phyloP scores from a whole-genome alignment of 2,888 invertebrate species.

The Plemyria rubiginata region DNA sequence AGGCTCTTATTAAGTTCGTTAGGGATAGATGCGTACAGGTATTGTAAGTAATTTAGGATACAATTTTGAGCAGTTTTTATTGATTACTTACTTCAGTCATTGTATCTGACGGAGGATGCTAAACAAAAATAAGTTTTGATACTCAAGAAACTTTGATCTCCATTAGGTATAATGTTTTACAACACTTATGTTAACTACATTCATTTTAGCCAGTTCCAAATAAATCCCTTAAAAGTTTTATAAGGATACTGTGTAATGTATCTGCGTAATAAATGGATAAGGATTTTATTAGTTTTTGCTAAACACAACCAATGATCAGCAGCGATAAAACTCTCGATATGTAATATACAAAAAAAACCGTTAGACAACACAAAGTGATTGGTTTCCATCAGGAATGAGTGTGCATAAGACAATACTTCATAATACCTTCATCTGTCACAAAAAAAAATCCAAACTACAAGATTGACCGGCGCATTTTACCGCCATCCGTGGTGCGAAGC shows the following conservation, averaged over 20 bases:
- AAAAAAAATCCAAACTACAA: slow-evolving; percentile 16
- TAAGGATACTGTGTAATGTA: not conserved
- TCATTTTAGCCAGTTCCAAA: too few relatives aligned
- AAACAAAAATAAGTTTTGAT: not conserved
- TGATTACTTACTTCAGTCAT: not conserved
- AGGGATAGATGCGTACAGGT: too few relatives aligned
- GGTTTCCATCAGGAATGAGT: not conserved
- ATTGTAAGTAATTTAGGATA: too few relatives aligned
- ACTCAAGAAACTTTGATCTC: too few relatives aligned
- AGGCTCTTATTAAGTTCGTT: too few relatives aligned
- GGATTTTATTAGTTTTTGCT: not conserved
- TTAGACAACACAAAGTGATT: slow-evolving; percentile 8
- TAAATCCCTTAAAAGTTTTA: too few relatives aligned
- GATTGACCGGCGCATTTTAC: slow-evolving; percentile 20
- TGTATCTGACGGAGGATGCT: not conserved
- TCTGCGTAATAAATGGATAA: not conserved
- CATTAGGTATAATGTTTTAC: too few relatives aligned
- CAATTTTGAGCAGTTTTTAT: too few relatives aligned
- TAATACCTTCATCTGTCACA: slow-evolving; percentile 42
- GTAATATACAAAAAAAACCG: not conserved
- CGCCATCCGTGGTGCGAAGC: not conserved
- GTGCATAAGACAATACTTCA: slow-evolving; percentile 3
- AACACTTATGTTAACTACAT: too few relatives aligned
- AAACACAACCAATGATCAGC: not conserved
- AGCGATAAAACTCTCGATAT: not conserved